Conservation (phyloP, 2,113 vertebrate species). For the Odontesthes bonariensis region DNA sequence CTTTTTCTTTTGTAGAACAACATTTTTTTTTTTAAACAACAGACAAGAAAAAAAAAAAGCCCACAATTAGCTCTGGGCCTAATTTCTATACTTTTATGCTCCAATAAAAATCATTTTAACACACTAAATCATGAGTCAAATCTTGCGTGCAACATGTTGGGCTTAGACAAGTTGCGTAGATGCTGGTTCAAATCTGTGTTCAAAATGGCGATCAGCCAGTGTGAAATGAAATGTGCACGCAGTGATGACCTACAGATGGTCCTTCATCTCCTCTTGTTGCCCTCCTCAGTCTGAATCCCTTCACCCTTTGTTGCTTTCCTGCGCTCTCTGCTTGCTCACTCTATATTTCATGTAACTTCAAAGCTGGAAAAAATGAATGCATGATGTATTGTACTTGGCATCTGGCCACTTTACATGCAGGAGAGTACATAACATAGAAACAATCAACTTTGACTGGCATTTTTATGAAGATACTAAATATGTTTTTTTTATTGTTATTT, state of each 20-base stretch:
- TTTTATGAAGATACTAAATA: too few relatives aligned
- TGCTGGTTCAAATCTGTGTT: conserved; percentile 9
- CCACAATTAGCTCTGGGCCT: too few relatives aligned
- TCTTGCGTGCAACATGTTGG: background rate
- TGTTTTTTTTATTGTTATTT: too few relatives aligned
- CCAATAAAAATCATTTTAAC: too few relatives aligned
- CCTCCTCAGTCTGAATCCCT: conserved; percentile 1
- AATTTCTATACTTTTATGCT: too few relatives aligned
- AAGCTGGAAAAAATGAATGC: background rate
- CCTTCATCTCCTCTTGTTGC: conserved; percentile 7
- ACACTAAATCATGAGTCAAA: too few relatives aligned
- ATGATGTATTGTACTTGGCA: background rate
- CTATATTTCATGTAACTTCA: background rate
- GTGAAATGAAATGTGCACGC: conserved; percentile 49
- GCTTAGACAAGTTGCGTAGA: background rate
- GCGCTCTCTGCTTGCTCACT: background rate
- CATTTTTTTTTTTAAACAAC: too few relatives aligned
- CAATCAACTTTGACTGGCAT: too few relatives aligned
- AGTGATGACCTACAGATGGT: conserved; percentile 29
- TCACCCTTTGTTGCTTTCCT: conserved; percentile 15
- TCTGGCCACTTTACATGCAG: too few relatives aligned
- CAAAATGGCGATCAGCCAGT: conserved; percentile 76
- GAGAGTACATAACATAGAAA: too few relatives aligned
- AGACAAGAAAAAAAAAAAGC: background rate
- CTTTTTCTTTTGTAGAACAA: background rate